Evolutionary conservation across 2,797 vertebrate genomes (phyloP).

Genomic region (Chanos chanos): DNA sequence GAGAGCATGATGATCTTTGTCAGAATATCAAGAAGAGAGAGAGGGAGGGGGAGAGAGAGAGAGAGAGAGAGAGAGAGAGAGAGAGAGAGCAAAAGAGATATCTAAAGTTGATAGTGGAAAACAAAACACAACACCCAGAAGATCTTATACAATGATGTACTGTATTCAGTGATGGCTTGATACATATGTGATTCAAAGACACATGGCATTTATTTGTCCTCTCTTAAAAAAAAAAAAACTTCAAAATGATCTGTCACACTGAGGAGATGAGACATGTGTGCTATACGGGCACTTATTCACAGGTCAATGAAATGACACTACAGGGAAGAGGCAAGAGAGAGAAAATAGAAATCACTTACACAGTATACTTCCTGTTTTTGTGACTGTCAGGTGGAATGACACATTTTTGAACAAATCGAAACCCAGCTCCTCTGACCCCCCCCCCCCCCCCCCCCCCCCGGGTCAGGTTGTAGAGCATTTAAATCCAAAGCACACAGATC

Average conservation of each 20-base stretch:
- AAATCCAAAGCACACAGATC: no score
- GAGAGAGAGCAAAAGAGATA: not conserved
- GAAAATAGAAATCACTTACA: conserved; percentile 2
- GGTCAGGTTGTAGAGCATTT: no score
- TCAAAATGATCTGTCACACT: conserved; percentile 52
- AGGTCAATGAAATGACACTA: conserved; percentile 9
- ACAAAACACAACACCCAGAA: conserved; percentile 63
- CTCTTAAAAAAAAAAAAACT: conserved; percentile 59
- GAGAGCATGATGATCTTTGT: no score
- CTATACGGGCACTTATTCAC: conserved; percentile 46
- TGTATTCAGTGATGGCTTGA: conserved; percentile 76
- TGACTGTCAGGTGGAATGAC: conserved; percentile 21
- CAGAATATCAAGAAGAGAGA: not conserved
- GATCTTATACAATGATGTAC: conserved; percentile 75
- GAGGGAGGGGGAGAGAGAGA: no score
- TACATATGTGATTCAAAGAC: conserved; percentile 74
- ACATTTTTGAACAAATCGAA: no score
- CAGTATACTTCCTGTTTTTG: conserved; percentile 4
- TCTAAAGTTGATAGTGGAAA: conserved; percentile 5
- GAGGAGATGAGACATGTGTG: conserved; percentile 54
- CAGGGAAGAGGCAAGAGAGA: conserved; percentile 7
- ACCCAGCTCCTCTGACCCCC: no score
- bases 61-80: not conserved
- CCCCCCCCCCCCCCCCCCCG: no score
- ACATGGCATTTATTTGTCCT: conserved; percentile 63